These are phyloP conservation scores for Meleagris gallopavo DNA, from an alignment of 2,113 vertebrate species.

Conservation along the genomic window DNA sequence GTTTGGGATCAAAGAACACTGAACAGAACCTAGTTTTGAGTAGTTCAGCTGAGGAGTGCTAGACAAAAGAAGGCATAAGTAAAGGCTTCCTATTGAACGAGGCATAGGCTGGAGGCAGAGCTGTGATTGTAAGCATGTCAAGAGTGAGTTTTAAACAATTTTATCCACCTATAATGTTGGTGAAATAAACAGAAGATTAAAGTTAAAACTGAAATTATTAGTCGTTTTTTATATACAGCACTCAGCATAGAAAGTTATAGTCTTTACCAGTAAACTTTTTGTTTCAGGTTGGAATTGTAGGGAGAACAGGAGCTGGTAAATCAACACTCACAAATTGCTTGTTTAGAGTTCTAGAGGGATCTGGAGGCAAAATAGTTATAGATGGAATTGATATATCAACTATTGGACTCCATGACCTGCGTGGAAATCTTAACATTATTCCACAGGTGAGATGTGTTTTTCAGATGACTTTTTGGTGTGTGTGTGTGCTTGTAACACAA, in stretches of 20 bases:
- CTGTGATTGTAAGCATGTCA: background rate
- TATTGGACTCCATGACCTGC: constrained; percentile 73
- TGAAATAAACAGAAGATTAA: background rate
- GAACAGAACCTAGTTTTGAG: background rate
- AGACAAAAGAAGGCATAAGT: background rate
- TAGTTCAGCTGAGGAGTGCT: background rate
- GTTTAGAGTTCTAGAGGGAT: constrained; percentile 71
- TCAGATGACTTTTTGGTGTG: background rate
- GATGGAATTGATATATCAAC: constrained; percentile 73
- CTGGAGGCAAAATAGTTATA: constrained; percentile 72
- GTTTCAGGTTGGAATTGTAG: constrained; percentile 73
- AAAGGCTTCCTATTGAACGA: background rate
- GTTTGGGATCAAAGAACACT: background rate
- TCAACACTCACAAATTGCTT: constrained; percentile 73
- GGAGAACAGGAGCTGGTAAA: constrained; percentile 73
- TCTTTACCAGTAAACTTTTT: background rate
- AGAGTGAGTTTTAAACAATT: background rate
- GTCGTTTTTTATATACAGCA: background rate
- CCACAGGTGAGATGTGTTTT: constrained; percentile 62
- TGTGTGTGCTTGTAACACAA: background rate
- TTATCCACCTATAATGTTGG: background rate
- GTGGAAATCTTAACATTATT: constrained; percentile 73
- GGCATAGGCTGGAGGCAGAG: background rate
- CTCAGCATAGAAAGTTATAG: background rate
- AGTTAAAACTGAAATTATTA: background rate